Evolutionary conservation across 2,113 vertebrate species (phyloP).

Genomic region (Sebastes schlegelii): DNA sequence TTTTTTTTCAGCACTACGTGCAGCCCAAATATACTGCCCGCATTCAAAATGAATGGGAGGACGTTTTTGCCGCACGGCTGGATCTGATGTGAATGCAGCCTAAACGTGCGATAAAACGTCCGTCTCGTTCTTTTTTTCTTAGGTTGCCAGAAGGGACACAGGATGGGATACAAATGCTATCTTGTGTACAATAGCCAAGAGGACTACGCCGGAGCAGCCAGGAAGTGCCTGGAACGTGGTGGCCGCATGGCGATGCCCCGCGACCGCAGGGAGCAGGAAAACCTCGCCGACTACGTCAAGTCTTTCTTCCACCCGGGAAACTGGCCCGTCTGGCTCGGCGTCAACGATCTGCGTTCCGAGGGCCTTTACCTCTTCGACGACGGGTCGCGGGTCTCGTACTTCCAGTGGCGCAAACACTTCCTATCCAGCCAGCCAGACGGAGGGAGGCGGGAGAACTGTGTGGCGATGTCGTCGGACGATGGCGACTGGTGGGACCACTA

Average conservation of each 20-base stretch:
- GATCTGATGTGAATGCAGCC: too few species aligned
- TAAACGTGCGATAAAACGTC: not conserved
- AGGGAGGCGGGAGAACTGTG: conserved; percentile 90
- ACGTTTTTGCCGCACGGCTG: too few species aligned
- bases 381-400: conserved; percentile 87
- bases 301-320: conserved; percentile 87
- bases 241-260: conserved; percentile 90
- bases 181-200: conserved; percentile 87
- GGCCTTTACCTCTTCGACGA: conserved; percentile 91
- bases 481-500: conserved; percentile 96
- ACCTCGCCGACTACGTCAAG: conserved; percentile 86
- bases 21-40: too few species aligned
- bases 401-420: conserved; percentile 91
- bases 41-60: too few species aligned
- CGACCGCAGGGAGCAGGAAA: conserved; percentile 87
- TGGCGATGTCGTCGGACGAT: conserved; percentile 91
- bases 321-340: conserved; percentile 92
- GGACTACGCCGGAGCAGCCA: conserved; percentile 85
- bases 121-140: not conserved
- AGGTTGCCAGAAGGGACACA: conserved; percentile 90
- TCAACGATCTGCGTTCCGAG: conserved; percentile 89
- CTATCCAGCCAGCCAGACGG: conserved; percentile 92
- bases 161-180: conserved; percentile 89
- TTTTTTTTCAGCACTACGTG: too few species aligned
- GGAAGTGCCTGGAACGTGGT: conserved; percentile 86